Evolutionary conservation across 2,113 vertebrate genomes (phyloP).

Genomic region (Phalacrocorax brasilianus): DNA sequence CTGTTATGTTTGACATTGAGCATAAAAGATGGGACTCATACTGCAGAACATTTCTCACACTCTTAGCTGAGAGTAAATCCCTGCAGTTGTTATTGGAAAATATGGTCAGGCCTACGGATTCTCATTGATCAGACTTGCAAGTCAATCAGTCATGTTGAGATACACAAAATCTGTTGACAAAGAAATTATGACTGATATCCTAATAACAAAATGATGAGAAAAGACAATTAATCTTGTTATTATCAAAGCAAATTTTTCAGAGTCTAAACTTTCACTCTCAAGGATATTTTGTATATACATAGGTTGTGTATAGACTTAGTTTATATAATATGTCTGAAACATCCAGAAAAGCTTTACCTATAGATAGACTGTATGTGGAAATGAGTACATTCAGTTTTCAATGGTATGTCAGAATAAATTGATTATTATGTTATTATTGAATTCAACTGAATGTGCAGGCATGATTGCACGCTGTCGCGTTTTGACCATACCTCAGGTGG

Average conservation of each 20-base stretch:
- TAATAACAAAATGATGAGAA: neutral
- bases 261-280: neutral
- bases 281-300: neutral
- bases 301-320: neutral
- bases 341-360: neutral
- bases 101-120: neutral
- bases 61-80: neutral
- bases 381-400: neutral
- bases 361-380: neutral
- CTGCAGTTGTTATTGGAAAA: neutral
- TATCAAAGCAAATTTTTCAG: neutral
- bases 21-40: neutral
- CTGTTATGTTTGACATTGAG: neutral
- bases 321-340: neutral
- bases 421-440: neutral
- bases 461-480: neutral
- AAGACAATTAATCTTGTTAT: neutral
- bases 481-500: neutral
- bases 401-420: neutral
- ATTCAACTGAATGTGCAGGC: neutral
- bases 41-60: neutral
- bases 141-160: neutral
- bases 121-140: neutral
- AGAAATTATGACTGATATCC: neutral
- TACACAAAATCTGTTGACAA: neutral